A percentile compares a stretch with the other conserved stretches of the same genome.
Evolutionary conservation across 2,888 invertebrate genomes (phyloP).

Genomic region (Caenorhabditis becei): DNA sequence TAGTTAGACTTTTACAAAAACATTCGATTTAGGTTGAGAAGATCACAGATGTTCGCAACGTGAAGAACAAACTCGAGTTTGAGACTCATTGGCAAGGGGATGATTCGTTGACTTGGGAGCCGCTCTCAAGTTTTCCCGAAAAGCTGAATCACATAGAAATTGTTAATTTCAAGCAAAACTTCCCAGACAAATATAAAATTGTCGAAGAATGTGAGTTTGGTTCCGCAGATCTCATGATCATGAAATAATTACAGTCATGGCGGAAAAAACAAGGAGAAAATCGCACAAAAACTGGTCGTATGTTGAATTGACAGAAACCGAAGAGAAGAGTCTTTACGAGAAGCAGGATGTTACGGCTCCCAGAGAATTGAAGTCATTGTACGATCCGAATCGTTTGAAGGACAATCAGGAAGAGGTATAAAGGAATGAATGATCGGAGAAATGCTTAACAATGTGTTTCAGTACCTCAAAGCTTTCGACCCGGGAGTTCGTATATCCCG

Average conservation of each 20-base stretch:
- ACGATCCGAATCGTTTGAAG: slow-evolving; percentile 38
- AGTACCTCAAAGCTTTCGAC: slow-evolving; percentile 21
- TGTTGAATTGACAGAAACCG: neutral
- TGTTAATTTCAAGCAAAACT: neutral
- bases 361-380: slow-evolving; percentile 15
- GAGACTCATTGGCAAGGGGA: slow-evolving; percentile 9
- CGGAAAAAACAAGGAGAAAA: neutral
- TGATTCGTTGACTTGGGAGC: slow-evolving; percentile 33
- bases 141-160: neutral
- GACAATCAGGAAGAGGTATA: slow-evolving; percentile 21
- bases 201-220: neutral
- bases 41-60: neutral
- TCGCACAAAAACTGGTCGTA: slow-evolving; percentile 3
- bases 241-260: neutral
- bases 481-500: slow-evolving; percentile 21
- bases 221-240: neutral
- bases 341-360: slow-evolving; percentile 3
- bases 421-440: too few species aligned
- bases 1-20: too few species aligned
- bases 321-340: slow-evolving; percentile 14
- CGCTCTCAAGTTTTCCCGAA: slow-evolving; percentile 10
- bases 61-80: neutral
- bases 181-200: neutral
- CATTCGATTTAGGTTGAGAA: slow-evolving; percentile 14
- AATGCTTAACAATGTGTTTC: neutral